These are phyloP conservation scores for Sebastes schlegelii DNA, from an alignment of 2,113 vertebrate genomes.

Conservation along the genomic window DNA sequence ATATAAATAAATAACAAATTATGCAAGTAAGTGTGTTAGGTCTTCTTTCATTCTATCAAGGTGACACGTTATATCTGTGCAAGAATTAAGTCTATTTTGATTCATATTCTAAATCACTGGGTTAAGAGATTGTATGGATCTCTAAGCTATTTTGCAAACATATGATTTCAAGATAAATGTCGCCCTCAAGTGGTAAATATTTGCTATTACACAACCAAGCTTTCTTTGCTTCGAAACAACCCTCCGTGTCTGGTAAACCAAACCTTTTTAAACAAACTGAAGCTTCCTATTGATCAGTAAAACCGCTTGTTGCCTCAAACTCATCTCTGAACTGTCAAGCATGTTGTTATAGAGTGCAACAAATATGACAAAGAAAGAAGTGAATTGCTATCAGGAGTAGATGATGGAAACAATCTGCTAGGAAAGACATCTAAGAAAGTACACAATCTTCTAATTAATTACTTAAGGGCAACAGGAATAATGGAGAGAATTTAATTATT, in stretches of 20 bases:
- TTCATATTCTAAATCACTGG: background rate
- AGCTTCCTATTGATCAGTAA: conserved; percentile 54
- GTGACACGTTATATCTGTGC: too few relatives aligned
- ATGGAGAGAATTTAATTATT: too few relatives aligned
- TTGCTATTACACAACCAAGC: conserved; percentile 4
- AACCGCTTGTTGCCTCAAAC: background rate
- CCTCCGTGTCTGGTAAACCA: conserved; percentile 45
- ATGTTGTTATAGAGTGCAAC: too few relatives aligned
- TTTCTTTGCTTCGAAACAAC: background rate
- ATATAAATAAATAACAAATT: too few relatives aligned
- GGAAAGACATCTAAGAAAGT: too few relatives aligned
- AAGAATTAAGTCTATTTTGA: background rate
- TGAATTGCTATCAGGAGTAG: too few relatives aligned
- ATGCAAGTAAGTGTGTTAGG: too few relatives aligned
- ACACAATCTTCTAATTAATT: too few relatives aligned
- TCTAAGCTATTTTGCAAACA: background rate
- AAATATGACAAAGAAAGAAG: too few relatives aligned
- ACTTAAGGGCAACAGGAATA: too few relatives aligned
- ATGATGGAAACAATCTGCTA: too few relatives aligned
- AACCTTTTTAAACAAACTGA: conserved; percentile 8
- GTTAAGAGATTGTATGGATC: background rate
- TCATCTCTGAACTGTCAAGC: background rate
- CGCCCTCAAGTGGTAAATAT: conserved; percentile 39
- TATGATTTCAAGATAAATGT: conserved; percentile 31
- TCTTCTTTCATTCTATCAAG: too few relatives aligned